Base-by-base conservation (phyloP, 2,113 vertebrate genomes). In the Malaclemys terrapin region DNA sequence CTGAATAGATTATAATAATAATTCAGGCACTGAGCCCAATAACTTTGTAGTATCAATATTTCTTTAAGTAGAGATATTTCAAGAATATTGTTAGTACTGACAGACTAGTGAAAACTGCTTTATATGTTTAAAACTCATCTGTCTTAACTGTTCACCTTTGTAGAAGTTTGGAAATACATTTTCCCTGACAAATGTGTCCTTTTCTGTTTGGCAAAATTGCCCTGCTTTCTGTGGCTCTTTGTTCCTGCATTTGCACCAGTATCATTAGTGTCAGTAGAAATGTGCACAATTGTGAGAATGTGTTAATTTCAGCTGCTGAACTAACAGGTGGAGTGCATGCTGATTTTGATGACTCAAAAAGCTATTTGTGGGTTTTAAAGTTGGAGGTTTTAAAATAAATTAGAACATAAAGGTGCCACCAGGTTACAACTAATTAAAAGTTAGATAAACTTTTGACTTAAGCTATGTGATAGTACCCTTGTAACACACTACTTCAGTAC, bases 321-420 rank as follows among this genome's bases (percentile, higher is more conserved):
- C 56, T 45, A 53, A 93, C 87, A 92, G 85, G 45, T 0, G 3
- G 3, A 75, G 3, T 82, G 16, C 19, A 72, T 72, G 65, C n/a
- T 72, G 1, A 1, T 76, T 93, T 88, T 52, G 81, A 5, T 93
- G 27, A 13, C 59, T 20, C 89, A 82, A 84, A 24, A 1, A 65
- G 3, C 42, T 25, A 92, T 93, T 91, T 42, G 19, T 95, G 81
- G 88, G 91, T 75, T 49, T 2, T 52, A 25, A 20, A 88, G 12
- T 75, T 83, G 57, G 93, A 96, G 85, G 49, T 12, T 80, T 80
- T 12, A n/a, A n/a, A 80, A 80, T 79, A 80, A 35, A 14, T 54
- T 3, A 3, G 13, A 29, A 53, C 1, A 90, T 72, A 59, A 92
- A 85, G 10, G 31, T 82, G 3, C 24, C 0, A 0, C 47, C 31